Base-by-base conservation (phyloP, 2,113 vertebrate species). In the Diphyllodes magnificus region DNA sequence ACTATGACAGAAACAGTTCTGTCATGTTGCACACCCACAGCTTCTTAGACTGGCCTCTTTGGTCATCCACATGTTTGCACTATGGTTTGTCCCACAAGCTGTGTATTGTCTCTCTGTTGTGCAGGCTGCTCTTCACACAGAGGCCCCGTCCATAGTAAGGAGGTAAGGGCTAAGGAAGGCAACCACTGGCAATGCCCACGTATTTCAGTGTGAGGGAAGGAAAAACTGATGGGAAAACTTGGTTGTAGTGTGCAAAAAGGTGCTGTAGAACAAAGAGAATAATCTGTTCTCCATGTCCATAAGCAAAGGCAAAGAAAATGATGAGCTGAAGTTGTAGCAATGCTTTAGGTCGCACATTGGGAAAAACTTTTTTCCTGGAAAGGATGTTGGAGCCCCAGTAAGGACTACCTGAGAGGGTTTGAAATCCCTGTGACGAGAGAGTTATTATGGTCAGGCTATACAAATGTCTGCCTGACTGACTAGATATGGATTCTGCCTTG, bases 151-250 rank as follows among this genome's bases (percentile, higher is more conserved):
- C 13, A 5, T 3, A 24, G 31, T 10, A 60, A 82, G 37, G 1
- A 7, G 53, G 16, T 3, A 51, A 73, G 54, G 44, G 4, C 24
- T 79, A 69, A 54, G 57, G 19, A 79, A 85, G n/a, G 25, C 6
- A 11, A 35, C 12, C 4, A 3, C 37, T 45, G 44, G n/a, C 45
- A 76, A 9, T 59, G 19, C 7, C 68, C 15, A 30, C 1, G 0
- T 73, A 44, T 70, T 75, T 72, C 20, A 63, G 21, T 8, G 6
- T 42, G 42, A 90, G 22, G 35, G 27, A 92, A 50, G 17, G 31
- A 49, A 76, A 82, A 71, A 56, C 11, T 35, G 45, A 30, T 39
- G 30, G 40, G 40, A 42, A 72, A 79, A 76, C 31, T 40, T 22
- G 27, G 30, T 30, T 39, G 31, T 23, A 40, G 15, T 0, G 0